These are phyloP conservation scores for Stenoptilia bipunctidactyla DNA, from an alignment of 2,888 invertebrate species.

Conservation along the genomic window DNA sequence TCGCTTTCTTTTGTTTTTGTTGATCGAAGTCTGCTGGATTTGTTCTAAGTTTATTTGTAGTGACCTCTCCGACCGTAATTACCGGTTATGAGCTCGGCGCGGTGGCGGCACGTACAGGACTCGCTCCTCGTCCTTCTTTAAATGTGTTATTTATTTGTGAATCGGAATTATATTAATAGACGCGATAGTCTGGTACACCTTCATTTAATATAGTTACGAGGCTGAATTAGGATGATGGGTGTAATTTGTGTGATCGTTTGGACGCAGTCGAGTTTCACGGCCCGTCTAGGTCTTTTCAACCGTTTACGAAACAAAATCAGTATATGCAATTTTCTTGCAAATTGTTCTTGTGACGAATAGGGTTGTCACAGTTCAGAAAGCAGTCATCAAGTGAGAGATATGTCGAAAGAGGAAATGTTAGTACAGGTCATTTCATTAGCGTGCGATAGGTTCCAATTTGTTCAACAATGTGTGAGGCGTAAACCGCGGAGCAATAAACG, in stretches of 20 bases:
- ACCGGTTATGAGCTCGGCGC: slow-evolving; percentile 37
- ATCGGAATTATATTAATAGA: slow-evolving; percentile 65
- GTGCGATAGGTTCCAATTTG: neutral
- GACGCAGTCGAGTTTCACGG: neutral
- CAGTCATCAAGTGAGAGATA: no score
- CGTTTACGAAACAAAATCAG: slow-evolving; percentile 7
- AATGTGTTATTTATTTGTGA: slow-evolving; percentile 66
- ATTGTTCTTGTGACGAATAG: slow-evolving; percentile 23
- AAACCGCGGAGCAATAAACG: no score
- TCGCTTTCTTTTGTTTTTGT: slow-evolving; percentile 61
- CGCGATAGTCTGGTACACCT: slow-evolving; percentile 49
- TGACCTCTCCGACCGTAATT: slow-evolving; percentile 66
- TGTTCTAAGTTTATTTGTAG: slow-evolving; percentile 54
- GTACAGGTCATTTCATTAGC: neutral
- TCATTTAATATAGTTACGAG: slow-evolving; percentile 64
- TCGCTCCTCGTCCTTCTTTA: slow-evolving; percentile 45
- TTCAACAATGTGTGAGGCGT: neutral
- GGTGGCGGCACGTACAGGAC: slow-evolving; percentile 44
- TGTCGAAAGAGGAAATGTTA: neutral
- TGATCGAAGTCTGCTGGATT: slow-evolving; percentile 41
- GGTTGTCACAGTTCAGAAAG: slow-evolving; percentile 1
- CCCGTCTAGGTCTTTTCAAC: neutral
- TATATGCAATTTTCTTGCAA: slow-evolving; percentile 36
- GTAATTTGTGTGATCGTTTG: slow-evolving; percentile 46
- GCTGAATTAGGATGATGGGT: slow-evolving; percentile 53